Base-by-base conservation (phyloP, 53 echinoderm and acorn worm genomes). In the Echinometra lucunter region DNA sequence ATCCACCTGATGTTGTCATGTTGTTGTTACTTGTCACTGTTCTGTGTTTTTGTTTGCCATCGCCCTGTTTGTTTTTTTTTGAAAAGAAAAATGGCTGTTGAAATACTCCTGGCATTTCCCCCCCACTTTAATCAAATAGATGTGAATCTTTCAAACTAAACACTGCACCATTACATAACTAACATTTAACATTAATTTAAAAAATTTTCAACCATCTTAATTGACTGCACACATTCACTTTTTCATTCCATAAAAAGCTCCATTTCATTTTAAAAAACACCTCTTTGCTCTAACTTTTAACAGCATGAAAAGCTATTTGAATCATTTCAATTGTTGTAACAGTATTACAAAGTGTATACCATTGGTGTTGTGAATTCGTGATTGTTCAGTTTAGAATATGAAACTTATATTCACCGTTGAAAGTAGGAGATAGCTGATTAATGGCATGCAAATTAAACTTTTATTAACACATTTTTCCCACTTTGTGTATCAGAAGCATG, bases 121-220 rank as follows among this genome's bases (percentile, higher is more conserved):
- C 19, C 42, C 32, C 69, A 7, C 40, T 18, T 40, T 78, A 21
- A 40, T 78, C 42, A 21, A 37, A 78, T 38, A 21, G 42, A 19
- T 42, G 78, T 78, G 42, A 19, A 13, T 23, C 42, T 42, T 42
- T 2, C 42, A 34, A 74, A 40, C 0, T 21, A 40, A 6, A 40
- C 42, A 78, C 21, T 78, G 78, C 78, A 38, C 78, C 38, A 32
- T 34, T 70, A 70, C 70, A 70, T 70, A 70, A 70, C 70, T 19
- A 78, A 40, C 38, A 78, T 0, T 1, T 6, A 40, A 37, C 37
- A 78, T 19, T 78, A n/a, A n/a, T 72, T 72, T 72, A 34, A 12
- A 11, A 12, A 1, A 72, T 72, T 74, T 78, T 78, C 8, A 40
- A 63, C 63, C 21, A 42, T 78, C 4, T n/a, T 6, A 40, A 42